These are phyloP conservation scores for Sinohyriopsis cumingii DNA, from an alignment of 2,888 invertebrate genomes.

Conservation along the genomic window DNA sequence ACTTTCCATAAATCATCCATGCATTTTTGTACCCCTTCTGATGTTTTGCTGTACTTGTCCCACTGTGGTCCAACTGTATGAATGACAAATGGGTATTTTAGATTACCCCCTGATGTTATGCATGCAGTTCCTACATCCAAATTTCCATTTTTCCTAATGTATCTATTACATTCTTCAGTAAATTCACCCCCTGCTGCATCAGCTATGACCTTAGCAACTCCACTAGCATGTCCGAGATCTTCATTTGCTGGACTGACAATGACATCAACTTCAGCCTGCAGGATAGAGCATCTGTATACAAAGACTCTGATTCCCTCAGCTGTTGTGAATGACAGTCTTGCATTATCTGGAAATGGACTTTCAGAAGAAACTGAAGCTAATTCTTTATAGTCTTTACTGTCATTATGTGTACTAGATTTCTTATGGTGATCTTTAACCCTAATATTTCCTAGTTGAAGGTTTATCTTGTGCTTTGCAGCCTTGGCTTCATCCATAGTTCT, in stretches of 20 bases:
- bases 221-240: constrained; percentile 31
- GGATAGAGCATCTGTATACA: constrained; percentile 28
- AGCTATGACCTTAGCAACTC: constrained; percentile 32
- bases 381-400: too few species aligned
- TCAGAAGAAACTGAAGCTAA: too few species aligned
- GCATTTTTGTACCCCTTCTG: constrained; percentile 13
- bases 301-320: constrained; percentile 24
- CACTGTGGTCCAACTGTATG: constrained; percentile 44
- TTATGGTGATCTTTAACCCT: too few species aligned
- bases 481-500: too few species aligned
- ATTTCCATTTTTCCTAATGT: constrained; percentile 22
- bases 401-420: too few species aligned
- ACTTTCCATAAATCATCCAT: constrained; percentile 21
- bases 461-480: too few species aligned
- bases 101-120: constrained; percentile 31
- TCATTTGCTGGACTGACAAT: constrained; percentile 45
- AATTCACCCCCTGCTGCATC: constrained; percentile 31
- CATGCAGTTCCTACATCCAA: constrained; percentile 27
- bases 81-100: constrained; percentile 26
- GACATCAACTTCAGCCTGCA: constrained; percentile 29
- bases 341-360: too few species aligned
- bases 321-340: constrained; percentile 2
- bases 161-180: constrained; percentile 25
- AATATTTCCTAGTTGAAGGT: too few species aligned
- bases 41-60: constrained; percentile 15